Evolutionary conservation across 2,888 invertebrate genomes (phyloP).

Genomic region (Abrostola tripartita): DNA sequence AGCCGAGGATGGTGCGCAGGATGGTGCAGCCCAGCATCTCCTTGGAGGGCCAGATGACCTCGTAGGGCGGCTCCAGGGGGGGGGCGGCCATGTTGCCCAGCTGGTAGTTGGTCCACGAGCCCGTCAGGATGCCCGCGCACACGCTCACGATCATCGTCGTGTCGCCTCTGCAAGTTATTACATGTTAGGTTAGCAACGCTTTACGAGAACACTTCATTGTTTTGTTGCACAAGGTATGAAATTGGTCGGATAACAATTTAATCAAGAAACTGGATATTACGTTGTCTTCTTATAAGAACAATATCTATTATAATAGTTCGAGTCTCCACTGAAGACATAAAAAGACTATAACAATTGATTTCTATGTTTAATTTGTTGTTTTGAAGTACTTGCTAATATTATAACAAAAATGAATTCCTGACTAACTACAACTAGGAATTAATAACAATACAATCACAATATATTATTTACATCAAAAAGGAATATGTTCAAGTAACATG

Average conservation of each 20-base stretch:
- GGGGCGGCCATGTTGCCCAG: slow-evolving; percentile 91
- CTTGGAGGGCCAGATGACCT: slow-evolving; percentile 93
- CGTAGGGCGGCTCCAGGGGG: slow-evolving; percentile 91
- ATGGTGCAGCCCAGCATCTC: slow-evolving; percentile 91
- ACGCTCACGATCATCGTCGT: slow-evolving; percentile 96
- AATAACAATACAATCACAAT: too few relatives aligned
- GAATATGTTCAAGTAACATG: too few relatives aligned
- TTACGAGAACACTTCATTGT: not conserved
- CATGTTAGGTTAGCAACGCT: not conserved
- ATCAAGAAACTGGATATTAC: too few relatives aligned
- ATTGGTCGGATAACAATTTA: not conserved
- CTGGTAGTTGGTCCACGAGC: slow-evolving; percentile 95
- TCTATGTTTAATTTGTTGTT: too few relatives aligned
- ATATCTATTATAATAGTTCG: too few relatives aligned
- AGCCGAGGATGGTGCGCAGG: slow-evolving; percentile 92
- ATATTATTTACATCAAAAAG: too few relatives aligned
- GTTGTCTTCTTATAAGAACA: too few relatives aligned
- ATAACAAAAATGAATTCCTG: too few relatives aligned
- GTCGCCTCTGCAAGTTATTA: slow-evolving; percentile 91
- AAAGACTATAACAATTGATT: too few relatives aligned
- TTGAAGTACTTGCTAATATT: too few relatives aligned
- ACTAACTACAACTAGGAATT: too few relatives aligned
- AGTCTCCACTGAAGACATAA: too few relatives aligned
- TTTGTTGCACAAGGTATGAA: not conserved
- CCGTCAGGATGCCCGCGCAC: slow-evolving; percentile 92